Conservation (phyloP, 2,113 vertebrate genomes). For the Phocoena sinus region DNA sequence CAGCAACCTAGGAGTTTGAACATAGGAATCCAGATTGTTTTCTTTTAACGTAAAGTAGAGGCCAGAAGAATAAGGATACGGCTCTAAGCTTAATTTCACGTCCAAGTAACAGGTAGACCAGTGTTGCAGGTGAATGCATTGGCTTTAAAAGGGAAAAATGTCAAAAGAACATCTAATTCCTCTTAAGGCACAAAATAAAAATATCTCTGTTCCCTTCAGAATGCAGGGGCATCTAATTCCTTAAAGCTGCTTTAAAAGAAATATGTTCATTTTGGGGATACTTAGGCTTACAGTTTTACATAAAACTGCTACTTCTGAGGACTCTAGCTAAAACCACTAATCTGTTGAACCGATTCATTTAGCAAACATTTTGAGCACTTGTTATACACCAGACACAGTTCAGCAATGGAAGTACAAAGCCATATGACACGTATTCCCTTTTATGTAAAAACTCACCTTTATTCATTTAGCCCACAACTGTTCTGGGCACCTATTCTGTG, state of each 20-base stretch:
- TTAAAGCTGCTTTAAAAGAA: slow-evolving; percentile 42
- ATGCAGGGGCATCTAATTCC: not conserved
- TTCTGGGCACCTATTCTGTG: not conserved
- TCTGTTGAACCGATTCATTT: slow-evolving; percentile 37
- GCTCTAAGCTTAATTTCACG: not conserved
- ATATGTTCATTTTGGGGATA: slow-evolving; percentile 8
- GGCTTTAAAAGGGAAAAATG: not conserved
- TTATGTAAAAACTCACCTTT: slow-evolving; percentile 14
- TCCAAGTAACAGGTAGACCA: not conserved
- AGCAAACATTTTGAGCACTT: not conserved
- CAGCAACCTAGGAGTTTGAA: not conserved
- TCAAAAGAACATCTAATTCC: slow-evolving; percentile 17
- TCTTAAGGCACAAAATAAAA: slow-evolving; percentile 39
- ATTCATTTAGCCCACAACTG: not conserved
- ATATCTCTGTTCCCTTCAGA: slow-evolving; percentile 2
- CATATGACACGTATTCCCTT: not conserved
- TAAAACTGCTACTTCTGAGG: slow-evolving; percentile 28
- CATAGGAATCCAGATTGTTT: not conserved
- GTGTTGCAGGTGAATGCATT: not conserved
- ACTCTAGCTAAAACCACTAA: slow-evolving; percentile 19
- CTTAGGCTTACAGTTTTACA: slow-evolving; percentile 34
- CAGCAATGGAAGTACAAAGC: not conserved
- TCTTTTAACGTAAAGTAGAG: not conserved
- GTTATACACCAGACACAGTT: not conserved
- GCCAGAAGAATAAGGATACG: not conserved